phyloP scores from a whole-genome alignment of 2,888 invertebrate species.

The Palloptera scutellata region DNA sequence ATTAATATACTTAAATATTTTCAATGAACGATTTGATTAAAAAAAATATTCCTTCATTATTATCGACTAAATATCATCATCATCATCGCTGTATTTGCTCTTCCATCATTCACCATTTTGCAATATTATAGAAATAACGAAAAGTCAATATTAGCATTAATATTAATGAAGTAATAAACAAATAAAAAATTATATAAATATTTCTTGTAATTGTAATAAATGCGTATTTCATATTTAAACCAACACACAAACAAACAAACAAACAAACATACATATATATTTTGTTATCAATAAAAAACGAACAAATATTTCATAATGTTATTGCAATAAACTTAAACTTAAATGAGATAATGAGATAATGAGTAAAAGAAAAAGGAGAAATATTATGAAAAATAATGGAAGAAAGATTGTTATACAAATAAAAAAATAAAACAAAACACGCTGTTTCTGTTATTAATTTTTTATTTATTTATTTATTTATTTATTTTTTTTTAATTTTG shows the following conservation, averaged over 20 bases:
- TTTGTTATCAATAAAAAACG: constrained; percentile 11
- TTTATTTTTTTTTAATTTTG: constrained; percentile 18
- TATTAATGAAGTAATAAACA: constrained; percentile 32
- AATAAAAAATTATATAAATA: constrained; percentile 4
- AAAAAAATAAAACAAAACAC: constrained; percentile 12
- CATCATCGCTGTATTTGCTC: too few species aligned
- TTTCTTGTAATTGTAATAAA: constrained; percentile 27
- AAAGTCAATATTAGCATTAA: constrained; percentile 10
- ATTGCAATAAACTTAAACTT: neutral
- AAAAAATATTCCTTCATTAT: too few species aligned
- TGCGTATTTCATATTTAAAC: constrained; percentile 7
- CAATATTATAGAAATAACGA: constrained; percentile 6
- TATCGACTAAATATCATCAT: too few species aligned
- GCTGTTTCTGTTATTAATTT: constrained; percentile 26
- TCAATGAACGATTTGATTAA: too few species aligned
- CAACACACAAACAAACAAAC: neutral
- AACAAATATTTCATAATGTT: neutral
- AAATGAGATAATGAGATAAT: neutral
- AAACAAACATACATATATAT: constrained; percentile 9
- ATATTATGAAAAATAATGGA: neutral
- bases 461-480: constrained; percentile 9
- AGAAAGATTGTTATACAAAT: constrained; percentile 10
- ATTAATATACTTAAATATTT: too few species aligned
- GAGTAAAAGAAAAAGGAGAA: neutral
- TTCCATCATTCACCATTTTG: too few species aligned